Base-by-base conservation (phyloP, 2,888 invertebrate species). In the Blera fallax region DNA sequence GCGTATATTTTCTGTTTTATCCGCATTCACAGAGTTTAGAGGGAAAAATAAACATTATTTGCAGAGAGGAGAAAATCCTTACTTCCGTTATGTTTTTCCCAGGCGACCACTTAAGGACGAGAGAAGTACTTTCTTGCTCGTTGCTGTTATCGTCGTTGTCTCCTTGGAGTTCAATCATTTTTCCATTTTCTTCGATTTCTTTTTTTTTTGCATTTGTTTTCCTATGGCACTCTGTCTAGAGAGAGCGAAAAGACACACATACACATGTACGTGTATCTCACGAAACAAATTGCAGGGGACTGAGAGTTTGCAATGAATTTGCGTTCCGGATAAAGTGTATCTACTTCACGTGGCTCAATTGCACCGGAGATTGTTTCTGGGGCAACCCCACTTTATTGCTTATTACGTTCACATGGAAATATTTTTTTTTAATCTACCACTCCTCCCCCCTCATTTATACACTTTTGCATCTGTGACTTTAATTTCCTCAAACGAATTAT, bases 41-140 rank as follows among this genome's bases (percentile, higher is more conserved):
- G 3, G 21, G 18, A 50, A 65, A 65, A 52, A 21, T 16, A 64
- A 45, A 43, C 62, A 64, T 64, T 34, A 54, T n/a, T 56, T 45
- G 62, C 45, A 48, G 45, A 72, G 34, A 54, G 37, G 18, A 16
- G 14, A 16, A 16, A 3, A 29, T 54, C 54, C 21, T n/a, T 32
- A 21, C 29, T 45, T 64, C 48, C 32, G 32, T 32, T 32, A 2
- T 48, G 32, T 7, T 52, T 56, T 27, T 56, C 56, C 74, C 43
- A 29, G 60, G 60, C 65, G 65, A 58, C 73, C 73, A 80, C 50
- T 80, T 74, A 50, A 70, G 52, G 70, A 21, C 69, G 8, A 40
- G 7, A 48, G 48, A 29, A 50, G n/a, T 24, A 27, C 37, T 6
- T 40, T 45, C 24, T 11, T 34, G n/a, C 24, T 18, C 16, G 34